Percentiles rank a stretch among this genome's conserved stretches.
Conservation (phyloP, 2,113 vertebrate species). For the Hyperopisus bebe region DNA sequence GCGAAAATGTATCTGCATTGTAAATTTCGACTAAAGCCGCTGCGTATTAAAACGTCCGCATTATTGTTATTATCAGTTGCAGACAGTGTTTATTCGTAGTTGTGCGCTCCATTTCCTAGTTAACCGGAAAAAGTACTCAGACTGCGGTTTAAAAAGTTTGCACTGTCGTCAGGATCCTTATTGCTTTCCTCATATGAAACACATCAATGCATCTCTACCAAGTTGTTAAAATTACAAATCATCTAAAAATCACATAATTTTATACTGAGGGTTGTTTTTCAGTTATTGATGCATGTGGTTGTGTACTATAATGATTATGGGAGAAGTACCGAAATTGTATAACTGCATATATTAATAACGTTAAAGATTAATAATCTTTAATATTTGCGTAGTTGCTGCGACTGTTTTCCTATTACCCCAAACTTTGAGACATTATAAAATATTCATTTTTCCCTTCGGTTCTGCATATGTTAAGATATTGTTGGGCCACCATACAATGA, state of each 20-base stretch:
- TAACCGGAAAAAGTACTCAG: background rate
- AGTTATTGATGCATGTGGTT: background rate
- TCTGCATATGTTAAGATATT: background rate
- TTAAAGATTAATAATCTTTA: no score
- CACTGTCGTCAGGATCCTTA: background rate
- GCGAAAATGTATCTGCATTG: background rate
- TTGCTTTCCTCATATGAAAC: background rate
- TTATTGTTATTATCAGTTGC: background rate
- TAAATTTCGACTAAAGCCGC: background rate
- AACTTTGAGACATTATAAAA: background rate
- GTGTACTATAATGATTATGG: background rate
- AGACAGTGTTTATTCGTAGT: background rate
- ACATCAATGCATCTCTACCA: background rate
- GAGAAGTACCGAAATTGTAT: background rate
- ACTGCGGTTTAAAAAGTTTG: constrained; percentile 3
- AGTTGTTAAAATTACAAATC: background rate
- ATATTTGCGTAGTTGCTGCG: background rate
- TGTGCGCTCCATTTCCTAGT: background rate
- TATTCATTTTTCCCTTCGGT: background rate
- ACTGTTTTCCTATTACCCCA: background rate
- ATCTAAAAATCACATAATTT: background rate
- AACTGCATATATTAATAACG: background rate
- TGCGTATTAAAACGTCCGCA: background rate
- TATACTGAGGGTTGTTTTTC: background rate
- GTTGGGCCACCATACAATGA: background rate